Base-by-base conservation (phyloP, 2,888 invertebrate species). In the Prenolepis imparis region DNA sequence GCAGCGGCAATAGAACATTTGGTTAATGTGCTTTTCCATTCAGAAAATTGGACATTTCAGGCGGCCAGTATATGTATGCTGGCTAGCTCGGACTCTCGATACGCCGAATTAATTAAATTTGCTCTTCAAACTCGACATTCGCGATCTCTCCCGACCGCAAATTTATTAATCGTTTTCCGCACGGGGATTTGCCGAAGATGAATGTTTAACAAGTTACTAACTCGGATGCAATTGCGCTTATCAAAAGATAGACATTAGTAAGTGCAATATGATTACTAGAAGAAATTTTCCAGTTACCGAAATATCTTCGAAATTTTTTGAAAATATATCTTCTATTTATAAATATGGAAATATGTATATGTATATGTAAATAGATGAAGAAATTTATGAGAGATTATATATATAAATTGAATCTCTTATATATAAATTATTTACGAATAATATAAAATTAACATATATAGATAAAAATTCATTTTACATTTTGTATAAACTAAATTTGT, bases 1-100 rank as follows among this genome's bases (percentile, higher is more conserved):
- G 91, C 90, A 91, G 90, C 92, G 91, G 93, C 93, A 93, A 94
- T 94, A 93, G 93, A 93, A 93, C 93, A 93, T 93, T 91, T 89
- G 89, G 91, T 91, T 93, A 93, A 93, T 92, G 92, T 93, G 93
- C 92, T 92, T 93, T 93, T 93, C 92, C 94, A 93, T 94, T 93
- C 93, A 92, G 93, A 93, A 94, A 94, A 93, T 94, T 92, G 92
- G 93, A 93, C 92, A 92, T 93, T 92, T 92, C 91, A 90, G 84
- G 68, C 87, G 74, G 74, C 77, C 59, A 77, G 48, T n/a, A n/a
- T 44, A 44, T 48, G 48, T 73, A 44, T 66, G 77, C 85, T 75
- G 28, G 74, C 82, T 85, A 85, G 82, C 86, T 75, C 87, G 77
- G 85, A 86, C 90, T 90, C 91, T 90, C 92, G 91, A 92, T 93